Evolutionary conservation across 2,797 vertebrate species (phyloP), one percentile per base, ranked within the genome.

Genomic region (Thamnophis elegans): DNA sequence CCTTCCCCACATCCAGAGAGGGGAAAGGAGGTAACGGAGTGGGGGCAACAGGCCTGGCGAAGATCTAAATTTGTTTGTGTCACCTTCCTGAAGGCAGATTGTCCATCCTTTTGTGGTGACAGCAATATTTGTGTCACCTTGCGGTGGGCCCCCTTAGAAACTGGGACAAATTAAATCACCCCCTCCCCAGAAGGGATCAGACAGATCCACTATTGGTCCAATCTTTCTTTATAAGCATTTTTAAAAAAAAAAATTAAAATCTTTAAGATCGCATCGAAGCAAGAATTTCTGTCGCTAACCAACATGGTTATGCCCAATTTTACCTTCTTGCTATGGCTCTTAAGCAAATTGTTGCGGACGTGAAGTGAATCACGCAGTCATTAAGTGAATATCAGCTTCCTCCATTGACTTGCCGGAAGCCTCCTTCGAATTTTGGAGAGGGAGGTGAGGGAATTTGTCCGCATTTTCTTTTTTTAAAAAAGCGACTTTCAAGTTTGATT

Each of bases 11-110:
- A 1, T 2, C 42, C 56, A 85, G 89, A 65, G 0, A 55, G 53
- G 68, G 60, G 54, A 25, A 18, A 65, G 56, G 91, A 91, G 92
- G 92, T 93, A 93, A 91, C 14, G 20, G 16, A 47, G 54, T 51
- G 47, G 25, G 22, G 51, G 85, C 18, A n/a, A 54, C n/a, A 58
- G 4, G 55, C 9, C 20, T n/a, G 18, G 26, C 4, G 18, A 78
- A n/a, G 42, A 59, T 51, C 3, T 25, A 6, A 85, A 28, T 59
- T n/a, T 32, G 20, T 51, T 86, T 32, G 18, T 18, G 51, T 42
- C n/a, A 7, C 11, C 0, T 54, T 11, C 32, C 89, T 18, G 51
- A 13, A 78, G 20, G 32, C 13, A 0, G 3, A 32, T 2, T 11
- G 51, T 53, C 8, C 47, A 11, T 4, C 16, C 7, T n/a, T 18